A percentile compares a stretch with the other conserved stretches of the same genome.
These are phyloP conservation scores for Rhabdornis inornatus DNA, from an alignment of 2,113 vertebrate species.

Conservation along the genomic window DNA sequence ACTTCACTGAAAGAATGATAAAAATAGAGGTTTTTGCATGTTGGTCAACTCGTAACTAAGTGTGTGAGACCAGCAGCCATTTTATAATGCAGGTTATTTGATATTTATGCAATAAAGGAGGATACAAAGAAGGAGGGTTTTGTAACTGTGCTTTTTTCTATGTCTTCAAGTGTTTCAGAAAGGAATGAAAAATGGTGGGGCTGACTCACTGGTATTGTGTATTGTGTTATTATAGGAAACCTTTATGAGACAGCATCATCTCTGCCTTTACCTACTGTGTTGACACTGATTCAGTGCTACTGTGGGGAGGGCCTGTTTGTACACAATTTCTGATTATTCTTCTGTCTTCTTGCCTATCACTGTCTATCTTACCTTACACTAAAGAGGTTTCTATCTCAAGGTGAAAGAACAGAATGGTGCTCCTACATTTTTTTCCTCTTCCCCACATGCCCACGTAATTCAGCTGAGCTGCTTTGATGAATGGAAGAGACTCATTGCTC, in stretches of 20 bases:
- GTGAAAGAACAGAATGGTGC: neutral
- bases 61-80: neutral
- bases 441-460: accelerated
- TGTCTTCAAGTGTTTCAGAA: neutral
- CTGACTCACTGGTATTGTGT: neutral
- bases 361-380: neutral
- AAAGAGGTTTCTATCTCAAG: neutral
- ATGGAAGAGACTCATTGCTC: neutral
- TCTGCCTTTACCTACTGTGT: neutral
- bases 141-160: neutral
- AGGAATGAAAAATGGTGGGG: neutral
- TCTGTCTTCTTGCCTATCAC: neutral
- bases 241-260: neutral
- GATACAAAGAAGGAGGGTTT: neutral
- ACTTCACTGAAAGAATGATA: neutral
- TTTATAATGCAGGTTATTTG: neutral
- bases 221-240: neutral
- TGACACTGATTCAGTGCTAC: neutral
- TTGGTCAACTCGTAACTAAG: neutral
- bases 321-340: neutral
- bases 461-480: neutral
- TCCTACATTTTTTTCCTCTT: neutral
- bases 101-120: neutral
- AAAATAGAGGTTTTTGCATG: neutral
- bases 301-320: neutral